These are phyloP conservation scores for Cephalopachus bancanus DNA, from an alignment of 2,797 vertebrate species.

Conservation along the genomic window DNA sequence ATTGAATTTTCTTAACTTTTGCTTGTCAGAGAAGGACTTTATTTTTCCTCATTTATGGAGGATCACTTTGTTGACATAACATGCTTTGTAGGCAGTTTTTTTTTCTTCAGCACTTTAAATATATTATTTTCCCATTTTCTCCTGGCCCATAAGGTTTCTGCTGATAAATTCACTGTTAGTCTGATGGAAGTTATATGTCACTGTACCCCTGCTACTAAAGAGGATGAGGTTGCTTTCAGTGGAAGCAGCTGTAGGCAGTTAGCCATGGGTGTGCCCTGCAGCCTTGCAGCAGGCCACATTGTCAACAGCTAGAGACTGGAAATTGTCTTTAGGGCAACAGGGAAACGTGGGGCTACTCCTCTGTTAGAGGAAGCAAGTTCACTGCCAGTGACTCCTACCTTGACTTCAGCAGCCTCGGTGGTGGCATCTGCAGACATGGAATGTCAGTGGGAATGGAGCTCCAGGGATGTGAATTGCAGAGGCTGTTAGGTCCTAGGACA, in stretches of 20 bases:
- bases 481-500: neutral
- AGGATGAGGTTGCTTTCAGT: neutral
- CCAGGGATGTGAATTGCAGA: neutral
- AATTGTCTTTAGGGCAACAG: neutral
- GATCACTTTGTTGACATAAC: too few species aligned
- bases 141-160: too few species aligned
- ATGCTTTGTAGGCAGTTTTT: too few species aligned
- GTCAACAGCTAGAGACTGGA: neutral
- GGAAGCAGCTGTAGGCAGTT: neutral
- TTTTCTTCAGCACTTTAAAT: too few species aligned
- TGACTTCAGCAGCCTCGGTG: neutral
- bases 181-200: too few species aligned
- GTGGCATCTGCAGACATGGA: neutral
- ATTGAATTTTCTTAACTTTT: too few species aligned
- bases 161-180: too few species aligned
- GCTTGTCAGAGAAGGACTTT: too few species aligned
- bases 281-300: neutral
- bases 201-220: neutral
- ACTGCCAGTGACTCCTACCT: neutral
- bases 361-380: neutral
- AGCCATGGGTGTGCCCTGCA: neutral
- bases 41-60: too few species aligned
- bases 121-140: too few species aligned
- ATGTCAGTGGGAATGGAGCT: neutral
- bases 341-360: neutral